Base-by-base conservation (phyloP, 2,888 invertebrate species). In the Drosophila hamatofila region DNA sequence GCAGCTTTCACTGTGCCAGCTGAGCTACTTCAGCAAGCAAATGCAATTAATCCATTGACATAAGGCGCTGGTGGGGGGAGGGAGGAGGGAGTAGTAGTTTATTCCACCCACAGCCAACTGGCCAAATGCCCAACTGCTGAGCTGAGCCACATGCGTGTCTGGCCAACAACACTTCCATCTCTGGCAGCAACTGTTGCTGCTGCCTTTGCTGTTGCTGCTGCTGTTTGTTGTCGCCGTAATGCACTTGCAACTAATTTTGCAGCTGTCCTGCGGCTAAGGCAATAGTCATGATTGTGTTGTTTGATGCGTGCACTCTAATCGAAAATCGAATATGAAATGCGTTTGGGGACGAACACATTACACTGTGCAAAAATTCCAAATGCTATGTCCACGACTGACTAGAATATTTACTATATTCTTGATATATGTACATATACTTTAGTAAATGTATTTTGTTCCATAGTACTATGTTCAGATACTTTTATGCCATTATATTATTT, bases 141-240 rank as follows among this genome's bases (percentile, higher is more conserved):
- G 78, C 69, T 73, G 82, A 75, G 75, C 69, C 72, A 68, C 62
- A 88, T 67, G 66, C 74, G 58, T 70, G 74, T 46, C 70, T 69
- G 58, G 64, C 61, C 78, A 73, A n/a, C 66, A 71, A 33, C 64
- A 69, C 76, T 88, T 88, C 80, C 83, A 82, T 67, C 56, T 78
- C 55, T 33, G 72, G 60, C 78, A 60, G 67, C 75, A 73, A 51
- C 54, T 35, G 64, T 77, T 68, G 52, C 49, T 41, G 37, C 42
- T 39, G 49, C 14, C 2, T 33, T n/a, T 35, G 37, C 35, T 58
- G 56, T 8, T 11, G 55, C 9, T 58, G 54, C 30, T 54, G 11
- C 46, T 64, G 58, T 61, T 33, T 58, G 57, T 39, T 39, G 51
- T 30, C 35, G 44, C 23, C 35, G 49, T 42, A 48, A 52, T 44